These are phyloP conservation scores for Leuctra nigra DNA, from an alignment of 2,888 invertebrate species.

Conservation along the genomic window DNA sequence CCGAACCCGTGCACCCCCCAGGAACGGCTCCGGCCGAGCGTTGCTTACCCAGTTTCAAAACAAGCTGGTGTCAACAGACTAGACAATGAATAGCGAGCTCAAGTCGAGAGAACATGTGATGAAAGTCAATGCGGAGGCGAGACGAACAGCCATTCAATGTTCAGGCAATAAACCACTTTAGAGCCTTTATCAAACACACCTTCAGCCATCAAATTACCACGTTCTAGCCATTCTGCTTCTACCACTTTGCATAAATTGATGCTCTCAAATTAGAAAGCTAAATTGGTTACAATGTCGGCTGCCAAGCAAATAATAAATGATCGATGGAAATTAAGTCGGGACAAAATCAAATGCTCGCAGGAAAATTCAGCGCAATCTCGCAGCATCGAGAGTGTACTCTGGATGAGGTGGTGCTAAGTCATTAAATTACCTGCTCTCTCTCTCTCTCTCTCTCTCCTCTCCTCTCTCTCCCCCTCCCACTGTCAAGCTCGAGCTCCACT, in stretches of 20 bases:
- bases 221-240: background rate
- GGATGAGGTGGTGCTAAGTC: no score
- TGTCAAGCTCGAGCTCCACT: no score
- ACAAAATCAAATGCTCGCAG: background rate
- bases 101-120: slow-evolving; percentile 18
- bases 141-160: slow-evolving; percentile 20
- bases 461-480: no score
- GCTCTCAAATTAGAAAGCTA: slow-evolving; percentile 6
- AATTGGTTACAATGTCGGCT: slow-evolving; percentile 11
- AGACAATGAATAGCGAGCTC: slow-evolving; percentile 24
- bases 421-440: no score
- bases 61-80: slow-evolving; percentile 22
- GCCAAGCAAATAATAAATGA: slow-evolving; percentile 15
- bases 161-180: slow-evolving; percentile 22
- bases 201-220: background rate
- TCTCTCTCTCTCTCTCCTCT: no score
- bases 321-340: slow-evolving; percentile 3
- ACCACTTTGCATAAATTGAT: slow-evolving; percentile 14
- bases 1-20: background rate
- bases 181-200: slow-evolving; percentile 14
- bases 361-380: no score
- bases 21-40: background rate
- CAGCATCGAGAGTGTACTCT: no score
- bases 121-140: slow-evolving; percentile 22
- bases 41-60: slow-evolving; percentile 16